Base-by-base conservation (phyloP, 2,888 invertebrate species). In the Stenoptilia bipunctidactyla region DNA sequence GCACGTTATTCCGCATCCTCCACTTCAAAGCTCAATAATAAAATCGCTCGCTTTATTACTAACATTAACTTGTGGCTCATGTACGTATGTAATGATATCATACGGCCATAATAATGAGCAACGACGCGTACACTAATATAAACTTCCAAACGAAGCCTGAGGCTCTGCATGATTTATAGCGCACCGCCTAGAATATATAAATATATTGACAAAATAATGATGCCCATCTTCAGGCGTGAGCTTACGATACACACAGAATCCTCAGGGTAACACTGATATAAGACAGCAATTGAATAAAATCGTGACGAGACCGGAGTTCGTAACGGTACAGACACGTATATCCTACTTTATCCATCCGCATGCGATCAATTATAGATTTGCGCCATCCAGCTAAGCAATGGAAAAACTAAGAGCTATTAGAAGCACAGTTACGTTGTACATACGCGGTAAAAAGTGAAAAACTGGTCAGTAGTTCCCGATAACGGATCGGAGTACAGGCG, bases 341-440 rank as follows among this genome's bases (percentile, higher is more conserved):
- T 41, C 42, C 44, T 34, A 45, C 58, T 59, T 56, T 55, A 51
- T 55, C 49, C 54, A 55, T 51, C 50, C 52, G 46, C 45, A 50
- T 58, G 50, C 57, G 58, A 65, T 72, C 70, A 70, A 71, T 79
- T 76, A 79, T 74, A 74, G 68, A 65, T 56, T 60, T 56, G 57
- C 62, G 62, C 62, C 55, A 66, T 73, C 62, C 59, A 40, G 20
- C 20, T 20, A 8, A 20, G 42, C 45, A 47, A 53, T 33, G 46
- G 66, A 79, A 80, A 80, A 80, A 77, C 71, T 58, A 36, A 65
- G 47, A 61, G 44, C 74, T 66, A 79, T 80, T 79, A 79, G 65
- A 80, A 66, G 52, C 67, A 79, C 80, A 80, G 80, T 80, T 80
- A 80, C 70, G 68, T 71, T 75, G 79, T 75, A 70, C 66, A 64